These are phyloP conservation scores for Macheiramphus alcinus DNA, from an alignment of 2,113 vertebrate genomes.

Conservation along the genomic window DNA sequence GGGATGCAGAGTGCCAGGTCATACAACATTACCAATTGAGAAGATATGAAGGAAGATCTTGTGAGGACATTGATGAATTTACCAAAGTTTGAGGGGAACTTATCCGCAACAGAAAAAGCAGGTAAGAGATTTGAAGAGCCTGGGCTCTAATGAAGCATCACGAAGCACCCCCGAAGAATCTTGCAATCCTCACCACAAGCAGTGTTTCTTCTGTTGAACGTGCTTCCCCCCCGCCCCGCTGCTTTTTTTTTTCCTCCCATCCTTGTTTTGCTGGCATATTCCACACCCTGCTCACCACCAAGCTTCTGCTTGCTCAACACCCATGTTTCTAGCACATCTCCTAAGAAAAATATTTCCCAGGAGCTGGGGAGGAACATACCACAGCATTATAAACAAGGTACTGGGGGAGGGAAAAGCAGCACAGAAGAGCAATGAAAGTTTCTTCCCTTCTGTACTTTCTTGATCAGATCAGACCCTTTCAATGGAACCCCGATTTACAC, in stretches of 20 bases:
- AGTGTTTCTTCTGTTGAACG: not conserved
- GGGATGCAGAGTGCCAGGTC: not conserved
- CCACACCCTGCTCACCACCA: not conserved
- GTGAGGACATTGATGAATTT: not conserved
- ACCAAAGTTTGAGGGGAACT: not conserved
- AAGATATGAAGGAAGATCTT: not conserved
- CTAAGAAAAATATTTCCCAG: slow-evolving; percentile 26
- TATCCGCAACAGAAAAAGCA: not conserved
- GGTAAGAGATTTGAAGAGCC: not conserved
- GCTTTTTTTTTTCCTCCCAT: not conserved
- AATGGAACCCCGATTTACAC: not conserved
- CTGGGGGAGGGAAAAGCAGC: not conserved
- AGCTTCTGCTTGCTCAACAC: not conserved
- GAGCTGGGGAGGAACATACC: not conserved
- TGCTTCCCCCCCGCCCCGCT: not conserved
- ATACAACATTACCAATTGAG: not conserved
- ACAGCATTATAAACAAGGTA: not conserved
- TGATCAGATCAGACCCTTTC: not conserved
- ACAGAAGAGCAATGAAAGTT: not conserved
- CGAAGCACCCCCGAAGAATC: not conserved
- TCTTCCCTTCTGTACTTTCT: not conserved
- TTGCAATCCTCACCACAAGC: not conserved
- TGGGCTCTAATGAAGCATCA: not conserved
- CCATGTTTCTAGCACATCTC: not conserved
- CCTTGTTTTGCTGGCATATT: not conserved